Base-by-base conservation (phyloP, 2,888 invertebrate genomes). In the Ectemnius cavifrons region DNA sequence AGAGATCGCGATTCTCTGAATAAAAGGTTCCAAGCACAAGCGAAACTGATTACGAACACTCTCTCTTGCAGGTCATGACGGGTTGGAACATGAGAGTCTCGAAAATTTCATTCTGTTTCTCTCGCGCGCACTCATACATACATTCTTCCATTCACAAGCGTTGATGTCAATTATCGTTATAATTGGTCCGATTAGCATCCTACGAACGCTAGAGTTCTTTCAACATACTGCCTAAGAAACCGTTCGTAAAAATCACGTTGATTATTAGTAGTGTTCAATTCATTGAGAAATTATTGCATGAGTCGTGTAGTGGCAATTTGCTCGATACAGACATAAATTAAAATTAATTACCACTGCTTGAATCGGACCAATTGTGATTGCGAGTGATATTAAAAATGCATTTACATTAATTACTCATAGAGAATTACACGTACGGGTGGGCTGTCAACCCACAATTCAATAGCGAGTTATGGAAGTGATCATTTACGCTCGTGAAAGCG, bases 321-420 rank as follows among this genome's bases (percentile, higher is more conserved):
- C 37, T 8, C 11, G 37, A 37, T 37, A 37, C 37, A 37, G 8
- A 37, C 8, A 37, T 37, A 37, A 37, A 37, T 37, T 37, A 37
- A 37, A 37, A 11, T 6, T 37, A 37, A 37, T 37, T 37, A 37
- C 37, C 37, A 37, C 37, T 37, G 37, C 37, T 52, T 13, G 52
- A 16, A 52, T 52, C 52, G 52, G 16, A 16, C 52, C 52, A 52
- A 52, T 52, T 52, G 14, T 16, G n/a, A 16, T 16, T 20, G 64
- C 67, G 73, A 70, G 49, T 49, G 28, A 49, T 62, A 56, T 66
- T 67, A 80, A 76, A 83, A 82, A 78, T 78, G 81, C 80, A 71
- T 72, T 81, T 79, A 75, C 68, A 56, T 67, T 67, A 73, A 57
- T 77, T 71, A 73, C 69, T 71, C 73, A 66, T 74, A 80, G 68